Base-by-base conservation (phyloP, 2,888 invertebrate genomes). In the Poecilobothrus nobilitatus region DNA sequence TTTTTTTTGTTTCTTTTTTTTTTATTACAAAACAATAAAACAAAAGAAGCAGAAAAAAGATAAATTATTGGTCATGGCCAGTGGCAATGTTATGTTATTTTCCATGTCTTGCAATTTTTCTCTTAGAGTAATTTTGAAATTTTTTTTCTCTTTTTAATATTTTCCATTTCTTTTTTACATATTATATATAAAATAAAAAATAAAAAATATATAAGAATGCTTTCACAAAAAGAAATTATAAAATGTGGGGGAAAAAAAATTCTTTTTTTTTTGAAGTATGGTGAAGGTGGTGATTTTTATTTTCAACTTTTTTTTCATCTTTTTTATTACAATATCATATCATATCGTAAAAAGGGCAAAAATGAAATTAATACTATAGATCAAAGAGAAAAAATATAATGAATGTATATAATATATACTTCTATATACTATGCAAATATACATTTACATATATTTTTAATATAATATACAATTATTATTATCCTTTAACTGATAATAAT, bases 41-140 rank as follows among this genome's bases (percentile, higher is more conserved):
- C 5, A 27, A 27, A 27, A 27, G 27, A 27, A 27, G 5, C 3
- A 27, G 27, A 27, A 27, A 27, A 53, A 53, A 15, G 53, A 53
- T 18, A 53, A 53, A 53, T 53, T 53, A 53, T 53, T 53, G 53
- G 5, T 53, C n/a, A 53, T 53, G 6, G 53, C 53, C 53, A 53
- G 53, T 53, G 53, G n/a, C 53, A 53, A 53, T 53, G 53, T 53
- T 53, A 53, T 53, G 53, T 53, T 53, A 53, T 53, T n/a, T 27
- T n/a, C n/a, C n/a, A 53, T 53, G 53, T 53, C n/a, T 53, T 53
- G 53, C n/a, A 53, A 53, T 53, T 53, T 53, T 53, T 53, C 41
- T 41, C 41, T 41, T 27, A 27, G 27, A 27, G 27, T 27, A 37
- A 10, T 37, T 37, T n/a, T 53, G 18, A 53, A 53, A 53, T 3